These are phyloP conservation scores for Thymelicus sylvestris DNA, from an alignment of 2,888 invertebrate genomes.

Conservation along the genomic window DNA sequence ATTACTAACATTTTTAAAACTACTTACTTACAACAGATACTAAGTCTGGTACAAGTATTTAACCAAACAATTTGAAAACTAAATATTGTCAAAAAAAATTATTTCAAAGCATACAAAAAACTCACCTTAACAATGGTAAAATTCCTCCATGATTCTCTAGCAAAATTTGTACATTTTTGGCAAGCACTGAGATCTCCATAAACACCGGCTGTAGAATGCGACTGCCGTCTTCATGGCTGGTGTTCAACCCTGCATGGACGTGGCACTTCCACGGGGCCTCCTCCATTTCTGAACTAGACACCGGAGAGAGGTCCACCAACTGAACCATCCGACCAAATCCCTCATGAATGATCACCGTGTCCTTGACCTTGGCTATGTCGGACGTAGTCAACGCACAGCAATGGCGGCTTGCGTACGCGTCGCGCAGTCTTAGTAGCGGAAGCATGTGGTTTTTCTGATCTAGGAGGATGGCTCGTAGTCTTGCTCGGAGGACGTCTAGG, in stretches of 20 bases:
- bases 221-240: conserved; percentile 72
- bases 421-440: conserved; percentile 92
- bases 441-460: conserved; percentile 90
- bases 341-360: conserved; percentile 85
- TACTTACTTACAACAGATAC: too few relatives aligned
- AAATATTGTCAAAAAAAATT: too few relatives aligned
- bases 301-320: conserved; percentile 68
- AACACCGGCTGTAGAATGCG: conserved; percentile 87
- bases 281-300: conserved; percentile 65
- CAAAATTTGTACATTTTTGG: conserved; percentile 87
- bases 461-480: conserved; percentile 89
- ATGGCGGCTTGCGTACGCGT: conserved; percentile 92
- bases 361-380: conserved; percentile 89
- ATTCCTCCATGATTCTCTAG: conserved; percentile 90
- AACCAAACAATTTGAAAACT: too few relatives aligned
- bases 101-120: neutral
- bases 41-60: too few relatives aligned
- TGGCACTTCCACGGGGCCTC: conserved; percentile 82
- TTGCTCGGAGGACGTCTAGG: conserved; percentile 86
- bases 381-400: conserved; percentile 90
- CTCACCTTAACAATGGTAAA: conserved; percentile 91
- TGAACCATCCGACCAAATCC: conserved; percentile 76
- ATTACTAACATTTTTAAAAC: too few relatives aligned
- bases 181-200: conserved; percentile 87
- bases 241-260: conserved; percentile 69